Base-by-base conservation (phyloP, 1,140 invertebrate genomes). In the Nixonia krombeini region DNA sequence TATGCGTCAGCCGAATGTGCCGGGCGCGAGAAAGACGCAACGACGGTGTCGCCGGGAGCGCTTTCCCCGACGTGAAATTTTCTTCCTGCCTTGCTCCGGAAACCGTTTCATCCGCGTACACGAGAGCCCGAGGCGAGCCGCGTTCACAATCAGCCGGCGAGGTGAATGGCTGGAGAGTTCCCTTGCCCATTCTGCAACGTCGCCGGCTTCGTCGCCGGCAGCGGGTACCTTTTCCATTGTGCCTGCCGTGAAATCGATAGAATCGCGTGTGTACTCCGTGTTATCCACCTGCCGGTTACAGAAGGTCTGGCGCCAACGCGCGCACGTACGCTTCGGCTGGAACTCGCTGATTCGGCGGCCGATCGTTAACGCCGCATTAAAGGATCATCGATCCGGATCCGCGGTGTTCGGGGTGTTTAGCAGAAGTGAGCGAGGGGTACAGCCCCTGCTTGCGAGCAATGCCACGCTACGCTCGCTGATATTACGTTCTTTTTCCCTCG, bases 211-310 rank as follows among this genome's bases (percentile, higher is more conserved):
- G 35, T 38, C 29, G 33, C 47, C 44, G 23, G 25, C 13, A 40
- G 58, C 44, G 12, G 50, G 29, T 33, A 66, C 33, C 66, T 46
- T 31, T 47, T 61, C 73, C 75, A 75, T 77, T 77, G 70, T 76
- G 55, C 66, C 49, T n/a, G 49, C 70, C 63, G 52, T 62, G 70
- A 51, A 77, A 80, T 80, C 78, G 73, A 80, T 80, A 72, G 61
- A 75, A 68, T 82, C 73, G 78, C 76, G 80, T 82, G 76, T 74
- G 65, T 69, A 68, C 67, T 46, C 57, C 65, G 71, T 72, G 73
- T 80, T 82, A 79, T 75, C 70, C 72, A 80, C 77, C 75, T 81
- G 78, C 74, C 73, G 69, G 62, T 62, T 72, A 66, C 76, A 75
- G 76, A 75, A 77, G 72, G 73, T 74, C 69, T 70, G 74, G 70